Conservation (phyloP, 2,797 vertebrate genomes). For the Epinephelus coioides region DNA sequence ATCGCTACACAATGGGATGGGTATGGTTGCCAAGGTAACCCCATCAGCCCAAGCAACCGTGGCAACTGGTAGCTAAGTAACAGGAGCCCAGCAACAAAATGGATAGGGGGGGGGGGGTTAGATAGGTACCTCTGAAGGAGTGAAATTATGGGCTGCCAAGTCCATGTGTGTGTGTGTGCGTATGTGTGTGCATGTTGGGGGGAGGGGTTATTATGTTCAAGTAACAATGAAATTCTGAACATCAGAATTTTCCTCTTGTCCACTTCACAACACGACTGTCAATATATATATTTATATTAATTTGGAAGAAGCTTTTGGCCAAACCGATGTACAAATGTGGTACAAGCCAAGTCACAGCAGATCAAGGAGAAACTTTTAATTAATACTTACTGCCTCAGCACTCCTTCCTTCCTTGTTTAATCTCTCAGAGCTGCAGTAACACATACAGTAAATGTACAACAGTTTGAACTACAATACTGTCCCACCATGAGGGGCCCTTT, state of each 20-base stretch:
- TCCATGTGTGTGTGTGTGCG: slow-evolving; percentile 44
- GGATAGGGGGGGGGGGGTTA: slow-evolving; percentile 47
- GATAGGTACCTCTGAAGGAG: slow-evolving; percentile 48
- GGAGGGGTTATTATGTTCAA: neutral
- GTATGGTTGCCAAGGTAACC: slow-evolving; percentile 79
- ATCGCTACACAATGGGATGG: slow-evolving; percentile 73
- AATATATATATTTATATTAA: neutral
- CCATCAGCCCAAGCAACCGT: slow-evolving; percentile 71
- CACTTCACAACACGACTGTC: too few species aligned
- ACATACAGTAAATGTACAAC: too few species aligned
- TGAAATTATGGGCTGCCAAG: slow-evolving; percentile 27
- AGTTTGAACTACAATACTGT: too few species aligned
- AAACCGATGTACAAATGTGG: neutral
- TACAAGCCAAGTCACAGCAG: neutral
- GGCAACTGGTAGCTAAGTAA: slow-evolving; percentile 82
- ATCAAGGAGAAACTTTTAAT: neutral
- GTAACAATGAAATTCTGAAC: neutral
- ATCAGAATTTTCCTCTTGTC: neutral
- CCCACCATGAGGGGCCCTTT: too few species aligned
- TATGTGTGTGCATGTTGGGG: slow-evolving; percentile 6
- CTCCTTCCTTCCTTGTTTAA: too few species aligned
- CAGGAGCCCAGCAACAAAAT: slow-evolving; percentile 71
- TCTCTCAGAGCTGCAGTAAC: too few species aligned
- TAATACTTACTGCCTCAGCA: neutral
- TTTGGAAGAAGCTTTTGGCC: neutral